Conservation (phyloP, 1,140 invertebrate genomes). For the Pseudomyrmex dendroicus region DNA sequence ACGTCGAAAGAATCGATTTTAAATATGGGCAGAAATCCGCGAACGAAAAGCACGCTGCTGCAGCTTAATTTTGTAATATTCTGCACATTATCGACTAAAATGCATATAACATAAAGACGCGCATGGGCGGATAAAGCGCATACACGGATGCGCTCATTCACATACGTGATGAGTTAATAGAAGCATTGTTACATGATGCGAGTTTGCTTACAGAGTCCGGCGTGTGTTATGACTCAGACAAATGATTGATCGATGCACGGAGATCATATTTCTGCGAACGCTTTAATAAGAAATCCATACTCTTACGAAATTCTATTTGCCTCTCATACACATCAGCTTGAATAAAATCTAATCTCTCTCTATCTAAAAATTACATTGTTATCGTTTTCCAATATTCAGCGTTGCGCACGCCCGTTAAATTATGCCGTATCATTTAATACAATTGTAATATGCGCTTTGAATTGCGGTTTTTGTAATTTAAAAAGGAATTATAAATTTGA, state of each 20-base stretch:
- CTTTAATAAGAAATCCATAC: not conserved
- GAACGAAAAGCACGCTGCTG: not conserved
- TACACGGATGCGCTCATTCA: constrained; percentile 19
- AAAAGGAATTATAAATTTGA: no score
- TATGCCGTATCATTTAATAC: no score
- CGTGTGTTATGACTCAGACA: constrained; percentile 22
- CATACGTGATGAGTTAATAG: constrained; percentile 9
- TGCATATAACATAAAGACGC: not conserved
- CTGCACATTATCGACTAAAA: not conserved
- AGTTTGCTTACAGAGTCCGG: not conserved
- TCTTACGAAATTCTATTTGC: no score
- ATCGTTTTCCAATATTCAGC: no score
- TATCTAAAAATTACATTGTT: no score
- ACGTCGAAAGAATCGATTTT: not conserved
- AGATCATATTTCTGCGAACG: constrained; percentile 16
- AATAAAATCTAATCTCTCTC: not conserved
- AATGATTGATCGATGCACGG: constrained; percentile 15
- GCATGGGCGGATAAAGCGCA: constrained; percentile 3
- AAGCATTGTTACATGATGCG: constrained; percentile 18
- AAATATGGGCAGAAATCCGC: not conserved
- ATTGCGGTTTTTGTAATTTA: no score
- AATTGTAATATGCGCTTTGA: no score
- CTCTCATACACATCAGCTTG: not conserved
- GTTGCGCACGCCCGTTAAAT: no score
- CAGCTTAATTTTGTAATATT: not conserved